Conservation (phyloP, 2,797 vertebrate species). For the Gorsachius magnificus region DNA sequence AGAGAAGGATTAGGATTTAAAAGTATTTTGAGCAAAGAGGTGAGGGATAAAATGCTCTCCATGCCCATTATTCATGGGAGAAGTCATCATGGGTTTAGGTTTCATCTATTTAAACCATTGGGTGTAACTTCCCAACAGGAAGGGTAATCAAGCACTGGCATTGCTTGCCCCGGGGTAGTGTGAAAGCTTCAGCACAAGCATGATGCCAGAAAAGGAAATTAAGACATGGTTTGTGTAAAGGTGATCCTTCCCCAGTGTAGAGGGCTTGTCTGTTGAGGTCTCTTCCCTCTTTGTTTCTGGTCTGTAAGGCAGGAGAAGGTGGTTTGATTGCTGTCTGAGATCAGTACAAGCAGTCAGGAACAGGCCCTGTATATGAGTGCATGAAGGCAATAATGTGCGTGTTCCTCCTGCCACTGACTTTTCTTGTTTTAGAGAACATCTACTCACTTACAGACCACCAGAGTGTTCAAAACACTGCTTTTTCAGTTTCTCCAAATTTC, state of each 20-base stretch:
- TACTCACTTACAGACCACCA: neutral
- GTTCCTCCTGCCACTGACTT: neutral
- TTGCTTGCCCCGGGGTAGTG: rapidly evolving
- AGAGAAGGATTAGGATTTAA: neutral
- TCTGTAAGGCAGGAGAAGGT: neutral
- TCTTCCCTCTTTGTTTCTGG: neutral
- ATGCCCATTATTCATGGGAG: neutral
- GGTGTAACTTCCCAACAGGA: neutral
- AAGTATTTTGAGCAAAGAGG: neutral
- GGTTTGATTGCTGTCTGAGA: neutral
- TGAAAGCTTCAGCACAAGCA: neutral
- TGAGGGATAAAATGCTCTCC: neutral
- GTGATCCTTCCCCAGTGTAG: neutral
- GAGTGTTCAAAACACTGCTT: neutral
- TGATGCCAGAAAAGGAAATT: neutral
- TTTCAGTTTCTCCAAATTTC: neutral
- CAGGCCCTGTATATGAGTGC: neutral
- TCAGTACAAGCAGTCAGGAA: neutral
- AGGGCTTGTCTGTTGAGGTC: neutral
- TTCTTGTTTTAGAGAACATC: neutral
- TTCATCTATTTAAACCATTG: rapidly evolving
- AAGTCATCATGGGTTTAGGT: neutral
- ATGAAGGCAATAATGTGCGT: neutral
- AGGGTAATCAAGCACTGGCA: neutral
- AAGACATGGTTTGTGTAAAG: neutral